Evolutionary conservation across 2,797 vertebrate species (phyloP).

Genomic region (Fistularia tabacaria): DNA sequence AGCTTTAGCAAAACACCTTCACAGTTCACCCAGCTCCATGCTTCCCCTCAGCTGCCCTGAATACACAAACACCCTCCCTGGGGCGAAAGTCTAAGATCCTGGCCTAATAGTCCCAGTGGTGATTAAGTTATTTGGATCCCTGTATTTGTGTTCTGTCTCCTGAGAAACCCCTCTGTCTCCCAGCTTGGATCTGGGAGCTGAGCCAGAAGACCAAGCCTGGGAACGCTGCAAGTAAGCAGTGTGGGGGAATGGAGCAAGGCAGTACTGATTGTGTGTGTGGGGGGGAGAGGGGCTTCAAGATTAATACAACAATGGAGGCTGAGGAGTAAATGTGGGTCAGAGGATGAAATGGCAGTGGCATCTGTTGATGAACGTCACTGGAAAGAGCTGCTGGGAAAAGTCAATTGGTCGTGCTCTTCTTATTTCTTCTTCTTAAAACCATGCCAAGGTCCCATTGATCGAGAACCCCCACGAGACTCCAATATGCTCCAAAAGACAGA

Average conservation of each 20-base stretch:
- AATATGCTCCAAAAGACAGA: background rate
- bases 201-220: slow-evolving; percentile 73
- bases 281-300: slow-evolving; percentile 36
- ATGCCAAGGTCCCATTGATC: background rate
- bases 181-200: slow-evolving; percentile 66
- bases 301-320: slow-evolving; percentile 14
- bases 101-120: slow-evolving; percentile 54
- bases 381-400: slow-evolving; percentile 25
- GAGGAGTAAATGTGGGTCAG: slow-evolving; percentile 20
- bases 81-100: slow-evolving; percentile 40
- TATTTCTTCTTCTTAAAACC: too few relatives aligned
- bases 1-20: slow-evolving; percentile 35
- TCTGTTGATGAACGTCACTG: slow-evolving; percentile 31
- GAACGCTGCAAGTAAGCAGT: slow-evolving; percentile 64
- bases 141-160: slow-evolving; percentile 74
- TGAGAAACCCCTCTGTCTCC: slow-evolving; percentile 71
- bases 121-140: slow-evolving; percentile 72
- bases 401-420: slow-evolving; percentile 7
- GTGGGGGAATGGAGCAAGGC: slow-evolving; percentile 50
- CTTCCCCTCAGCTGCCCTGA: slow-evolving; percentile 13
- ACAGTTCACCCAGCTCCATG: slow-evolving; percentile 27
- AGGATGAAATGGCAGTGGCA: slow-evolving; percentile 21
- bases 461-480: background rate
- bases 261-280: background rate
- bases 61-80: slow-evolving; percentile 40